phyloP scores from a whole-genome alignment of 2,113 vertebrate species.

The Chionomys nivalis region DNA sequence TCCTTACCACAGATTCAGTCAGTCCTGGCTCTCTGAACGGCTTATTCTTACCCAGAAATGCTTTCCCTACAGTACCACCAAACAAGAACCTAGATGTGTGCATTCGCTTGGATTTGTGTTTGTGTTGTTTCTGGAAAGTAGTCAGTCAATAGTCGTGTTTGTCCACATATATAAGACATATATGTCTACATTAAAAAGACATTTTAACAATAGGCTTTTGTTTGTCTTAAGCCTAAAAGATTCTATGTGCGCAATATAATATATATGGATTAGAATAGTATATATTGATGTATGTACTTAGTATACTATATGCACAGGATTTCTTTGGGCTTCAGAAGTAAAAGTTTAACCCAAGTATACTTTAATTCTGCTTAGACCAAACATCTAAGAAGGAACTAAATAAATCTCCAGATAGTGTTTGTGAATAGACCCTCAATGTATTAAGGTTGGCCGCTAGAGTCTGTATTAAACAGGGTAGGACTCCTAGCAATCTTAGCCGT shows the following conservation, averaged over 20 bases:
- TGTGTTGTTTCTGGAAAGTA: background rate
- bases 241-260: background rate
- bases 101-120: background rate
- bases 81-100: background rate
- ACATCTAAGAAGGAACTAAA: slow-evolving; percentile 36
- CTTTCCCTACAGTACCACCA: background rate
- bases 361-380: background rate
- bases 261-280: background rate
- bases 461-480: background rate
- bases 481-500: background rate
- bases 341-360: background rate
- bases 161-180: background rate
- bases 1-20: slow-evolving; percentile 19
- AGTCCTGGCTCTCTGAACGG: background rate
- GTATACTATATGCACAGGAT: background rate
- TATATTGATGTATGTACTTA: background rate
- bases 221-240: background rate
- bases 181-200: background rate
- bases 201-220: slow-evolving; percentile 34
- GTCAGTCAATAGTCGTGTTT: background rate
- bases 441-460: background rate
- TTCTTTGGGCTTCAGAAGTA: slow-evolving; percentile 10
- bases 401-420: background rate
- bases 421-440: background rate
- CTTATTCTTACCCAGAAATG: slow-evolving; percentile 17